A percentile compares a stretch with the other conserved stretches of the same genome.
Evolutionary conservation across 2,888 invertebrate genomes (phyloP).

Genomic region (Cheilosia grossa): DNA sequence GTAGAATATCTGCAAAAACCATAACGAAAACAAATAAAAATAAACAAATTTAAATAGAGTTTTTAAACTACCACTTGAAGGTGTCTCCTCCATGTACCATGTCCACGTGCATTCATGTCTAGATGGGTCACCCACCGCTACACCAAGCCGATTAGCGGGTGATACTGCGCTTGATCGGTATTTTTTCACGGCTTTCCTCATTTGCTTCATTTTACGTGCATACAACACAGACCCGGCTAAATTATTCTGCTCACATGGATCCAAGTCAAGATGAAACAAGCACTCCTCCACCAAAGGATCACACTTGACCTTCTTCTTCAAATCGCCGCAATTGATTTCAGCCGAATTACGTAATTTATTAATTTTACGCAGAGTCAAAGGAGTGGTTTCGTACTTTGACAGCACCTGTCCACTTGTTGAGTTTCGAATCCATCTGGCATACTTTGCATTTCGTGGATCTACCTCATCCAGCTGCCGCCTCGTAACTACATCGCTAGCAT

Average conservation of each 20-base stretch:
- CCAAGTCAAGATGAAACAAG: conserved; percentile 83
- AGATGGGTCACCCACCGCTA: conserved; percentile 84
- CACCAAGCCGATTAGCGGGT: conserved; percentile 83
- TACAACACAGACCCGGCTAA: conserved; percentile 75
- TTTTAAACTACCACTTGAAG: conserved; percentile 11
- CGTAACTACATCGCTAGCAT: conserved; percentile 77
- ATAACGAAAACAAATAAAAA: background rate
- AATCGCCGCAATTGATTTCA: conserved; percentile 75
- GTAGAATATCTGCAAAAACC: conserved; percentile 2
- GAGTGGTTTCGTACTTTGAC: conserved; percentile 71
- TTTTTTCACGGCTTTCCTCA: conserved; percentile 83
- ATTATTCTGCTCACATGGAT: conserved; percentile 84
- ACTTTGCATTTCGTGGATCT: conserved; percentile 78
- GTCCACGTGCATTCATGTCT: conserved; percentile 85
- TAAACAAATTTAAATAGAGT: background rate
- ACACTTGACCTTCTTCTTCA: conserved; percentile 76
- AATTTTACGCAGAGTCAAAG: conserved; percentile 74
- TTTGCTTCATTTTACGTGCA: conserved; percentile 71
- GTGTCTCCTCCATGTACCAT: conserved; percentile 79
- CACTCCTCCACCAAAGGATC: conserved; percentile 82
- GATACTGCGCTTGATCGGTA: conserved; percentile 82
- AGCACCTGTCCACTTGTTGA: conserved; percentile 77
- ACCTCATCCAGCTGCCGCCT: conserved; percentile 76
- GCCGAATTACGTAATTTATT: conserved; percentile 69
- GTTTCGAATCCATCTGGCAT: conserved; percentile 76